These are phyloP conservation scores for Archips crataeganus DNA, from an alignment of 2,888 invertebrate genomes.

Conservation along the genomic window DNA sequence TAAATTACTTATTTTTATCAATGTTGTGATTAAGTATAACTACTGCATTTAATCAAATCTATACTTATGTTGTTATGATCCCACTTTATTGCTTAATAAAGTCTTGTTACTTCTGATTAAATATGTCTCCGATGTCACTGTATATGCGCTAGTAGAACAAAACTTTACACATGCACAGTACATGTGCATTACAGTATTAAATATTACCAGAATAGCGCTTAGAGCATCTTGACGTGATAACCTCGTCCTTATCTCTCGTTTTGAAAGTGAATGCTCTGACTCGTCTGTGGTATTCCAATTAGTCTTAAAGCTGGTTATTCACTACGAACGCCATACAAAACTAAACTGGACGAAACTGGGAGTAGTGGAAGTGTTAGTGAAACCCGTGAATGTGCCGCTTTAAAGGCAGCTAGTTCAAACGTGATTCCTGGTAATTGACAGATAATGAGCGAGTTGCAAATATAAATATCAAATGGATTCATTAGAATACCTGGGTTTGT, in stretches of 20 bases:
- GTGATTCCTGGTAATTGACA: constrained; percentile 14
- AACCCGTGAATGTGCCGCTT: neutral
- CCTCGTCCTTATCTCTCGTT: constrained; percentile 23
- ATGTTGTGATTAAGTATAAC: no score
- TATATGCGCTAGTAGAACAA: no score
- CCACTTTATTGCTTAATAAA: no score
- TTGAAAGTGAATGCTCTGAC: constrained; percentile 34
- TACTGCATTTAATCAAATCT: no score
- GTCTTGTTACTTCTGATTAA: no score
- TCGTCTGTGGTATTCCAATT: constrained; percentile 19
- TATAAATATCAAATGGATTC: constrained; percentile 18
- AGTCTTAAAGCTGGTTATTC: constrained; percentile 16
- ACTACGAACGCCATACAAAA: neutral
- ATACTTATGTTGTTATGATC: no score
- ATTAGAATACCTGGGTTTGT: neutral
- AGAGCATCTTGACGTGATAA: constrained; percentile 20
- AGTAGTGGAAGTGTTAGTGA: neutral
- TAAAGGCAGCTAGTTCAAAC: neutral
- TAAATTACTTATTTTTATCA: no score
- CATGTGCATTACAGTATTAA: no score
- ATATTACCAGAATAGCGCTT: constrained; percentile 5
- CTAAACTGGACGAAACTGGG: neutral
- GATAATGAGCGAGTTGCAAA: constrained; percentile 23
- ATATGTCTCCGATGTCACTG: no score
- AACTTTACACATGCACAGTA: no score